A percentile compares a stretch with the other conserved stretches of the same genome.
Conservation (phyloP, 2,888 invertebrate species). For the Epistrophe grossulariae region DNA sequence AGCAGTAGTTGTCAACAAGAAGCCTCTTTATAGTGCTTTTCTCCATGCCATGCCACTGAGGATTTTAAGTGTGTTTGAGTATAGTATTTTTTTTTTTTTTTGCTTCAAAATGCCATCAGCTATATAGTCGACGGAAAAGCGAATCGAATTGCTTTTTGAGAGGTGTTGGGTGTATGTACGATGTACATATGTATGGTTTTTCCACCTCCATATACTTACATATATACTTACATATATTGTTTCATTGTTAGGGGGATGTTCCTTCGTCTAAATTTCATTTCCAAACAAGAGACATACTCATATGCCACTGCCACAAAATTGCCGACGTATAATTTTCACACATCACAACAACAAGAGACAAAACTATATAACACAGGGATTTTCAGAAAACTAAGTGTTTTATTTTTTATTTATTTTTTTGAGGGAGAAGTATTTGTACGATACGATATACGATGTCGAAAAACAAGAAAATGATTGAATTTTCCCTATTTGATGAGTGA, state of each 20-base stretch:
- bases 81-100: conserved; percentile 24
- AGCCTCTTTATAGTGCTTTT: conserved; percentile 37
- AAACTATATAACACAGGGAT: neutral
- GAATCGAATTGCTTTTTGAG: conserved; percentile 10
- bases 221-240: conserved; percentile 39
- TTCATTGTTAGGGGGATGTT: conserved; percentile 48
- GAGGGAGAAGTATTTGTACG: neutral
- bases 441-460: neutral
- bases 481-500: conserved; percentile 55
- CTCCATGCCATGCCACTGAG: neutral
- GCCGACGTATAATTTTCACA: conserved; percentile 54
- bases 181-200: neutral
- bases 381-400: neutral
- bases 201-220: conserved; percentile 3
- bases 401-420: neutral
- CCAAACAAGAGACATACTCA: conserved; percentile 16
- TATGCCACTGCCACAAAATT: conserved; percentile 41
- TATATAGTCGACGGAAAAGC: conserved; percentile 21
- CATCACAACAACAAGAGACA: neutral
- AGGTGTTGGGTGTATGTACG: neutral
- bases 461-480: conserved; percentile 57
- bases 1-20: conserved; percentile 66
- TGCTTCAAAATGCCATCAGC: conserved; percentile 36
- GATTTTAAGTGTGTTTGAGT: conserved; percentile 6
- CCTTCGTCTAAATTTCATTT: conserved; percentile 39